These are phyloP conservation scores for Panthera uncia DNA, from an alignment of 2,113 vertebrate species.

Conservation along the genomic window DNA sequence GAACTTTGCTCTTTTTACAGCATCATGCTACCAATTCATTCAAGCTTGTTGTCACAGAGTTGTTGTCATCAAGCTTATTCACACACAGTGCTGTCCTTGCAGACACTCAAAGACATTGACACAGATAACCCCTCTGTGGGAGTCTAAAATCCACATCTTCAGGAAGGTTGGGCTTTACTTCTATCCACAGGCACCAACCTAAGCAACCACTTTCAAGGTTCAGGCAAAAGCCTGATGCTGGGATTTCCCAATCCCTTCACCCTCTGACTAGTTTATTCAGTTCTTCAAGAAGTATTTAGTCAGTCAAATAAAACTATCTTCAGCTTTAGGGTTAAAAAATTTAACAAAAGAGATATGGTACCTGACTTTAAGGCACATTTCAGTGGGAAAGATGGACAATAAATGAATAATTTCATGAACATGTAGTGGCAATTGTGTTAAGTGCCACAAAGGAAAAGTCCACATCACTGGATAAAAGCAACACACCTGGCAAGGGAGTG, in stretches of 20 bases:
- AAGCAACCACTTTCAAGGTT: background rate
- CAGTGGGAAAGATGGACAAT: background rate
- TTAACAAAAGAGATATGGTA: background rate
- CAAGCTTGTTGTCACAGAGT: background rate
- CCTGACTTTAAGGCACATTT: background rate
- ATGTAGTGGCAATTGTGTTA: background rate
- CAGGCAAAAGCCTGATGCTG: background rate
- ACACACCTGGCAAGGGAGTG: background rate
- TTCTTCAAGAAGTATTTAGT: conserved; percentile 6
- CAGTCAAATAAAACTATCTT: background rate
- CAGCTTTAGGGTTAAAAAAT: background rate
- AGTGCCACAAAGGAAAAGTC: background rate
- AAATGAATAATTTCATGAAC: background rate
- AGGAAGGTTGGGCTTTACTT: background rate
- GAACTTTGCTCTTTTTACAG: background rate
- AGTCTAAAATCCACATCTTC: background rate
- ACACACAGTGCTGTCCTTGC: background rate
- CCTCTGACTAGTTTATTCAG: background rate
- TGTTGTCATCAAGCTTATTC: background rate
- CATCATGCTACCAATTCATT: background rate
- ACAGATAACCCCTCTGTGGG: background rate
- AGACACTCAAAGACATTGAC: background rate
- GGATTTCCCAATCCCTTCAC: too few relatives aligned
- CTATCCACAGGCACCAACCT: background rate
- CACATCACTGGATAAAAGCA: background rate